Percentiles rank a stretch among this genome's conserved stretches.
These are phyloP conservation scores for Oenanthe oenanthe DNA, from an alignment of 2,113 vertebrate species.

Conservation along the genomic window DNA sequence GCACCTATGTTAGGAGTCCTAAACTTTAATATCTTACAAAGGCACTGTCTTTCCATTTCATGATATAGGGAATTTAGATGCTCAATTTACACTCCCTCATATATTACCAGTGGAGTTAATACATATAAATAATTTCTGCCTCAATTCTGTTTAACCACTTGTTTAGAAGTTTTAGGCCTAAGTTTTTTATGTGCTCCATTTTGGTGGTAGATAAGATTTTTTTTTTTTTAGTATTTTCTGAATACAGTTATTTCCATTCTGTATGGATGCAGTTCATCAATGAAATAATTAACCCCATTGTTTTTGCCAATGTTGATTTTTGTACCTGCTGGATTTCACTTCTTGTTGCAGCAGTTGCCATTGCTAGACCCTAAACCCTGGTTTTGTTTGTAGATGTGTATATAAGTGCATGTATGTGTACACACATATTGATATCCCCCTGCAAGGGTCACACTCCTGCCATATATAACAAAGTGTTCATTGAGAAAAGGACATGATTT, in stretches of 20 bases:
- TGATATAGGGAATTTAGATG: neutral
- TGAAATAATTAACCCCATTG: neutral
- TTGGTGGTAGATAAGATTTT: neutral
- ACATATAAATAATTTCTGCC: neutral
- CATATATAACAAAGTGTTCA: neutral
- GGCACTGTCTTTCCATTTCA: neutral
- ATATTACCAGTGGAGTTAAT: neutral
- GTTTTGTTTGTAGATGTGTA: neutral
- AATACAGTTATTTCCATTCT: neutral
- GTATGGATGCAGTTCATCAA: neutral
- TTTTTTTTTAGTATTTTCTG: no score
- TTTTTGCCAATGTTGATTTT: neutral
- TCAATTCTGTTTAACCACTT: neutral
- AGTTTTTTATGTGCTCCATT: neutral
- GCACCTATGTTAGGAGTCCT: neutral
- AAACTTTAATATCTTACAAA: neutral
- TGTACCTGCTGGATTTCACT: neutral
- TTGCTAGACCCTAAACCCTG: neutral
- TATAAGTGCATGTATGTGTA: rapidly evolving
- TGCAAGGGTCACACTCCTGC: neutral
- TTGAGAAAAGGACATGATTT: neutral
- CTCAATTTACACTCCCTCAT: neutral
- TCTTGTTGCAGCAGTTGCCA: neutral
- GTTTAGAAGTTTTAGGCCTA: neutral
- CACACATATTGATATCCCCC: neutral